Conservation (phyloP, 1,140 invertebrate genomes). For the Vanessa atalanta region DNA sequence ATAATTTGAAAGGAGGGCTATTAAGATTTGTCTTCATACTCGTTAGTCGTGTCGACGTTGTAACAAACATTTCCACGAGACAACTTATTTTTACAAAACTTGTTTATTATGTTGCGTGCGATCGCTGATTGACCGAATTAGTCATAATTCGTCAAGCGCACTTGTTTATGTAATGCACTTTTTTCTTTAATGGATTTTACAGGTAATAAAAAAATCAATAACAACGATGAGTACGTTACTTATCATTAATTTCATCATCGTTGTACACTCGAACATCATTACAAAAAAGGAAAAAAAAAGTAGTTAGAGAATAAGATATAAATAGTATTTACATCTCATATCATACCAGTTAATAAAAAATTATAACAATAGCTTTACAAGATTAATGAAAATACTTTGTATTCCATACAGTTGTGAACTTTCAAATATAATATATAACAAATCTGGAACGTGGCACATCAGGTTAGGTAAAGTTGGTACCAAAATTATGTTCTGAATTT, state of each 20-base stretch:
- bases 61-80: constrained; percentile 13
- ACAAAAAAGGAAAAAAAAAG: no score
- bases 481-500: constrained; percentile 18
- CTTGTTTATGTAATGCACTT: neutral
- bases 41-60: constrained; percentile 12
- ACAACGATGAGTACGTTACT: neutral
- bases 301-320: no score
- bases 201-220: neutral
- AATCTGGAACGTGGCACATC: neutral
- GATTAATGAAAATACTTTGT: neutral
- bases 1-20: constrained; percentile 18
- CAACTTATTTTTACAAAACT: constrained; percentile 17
- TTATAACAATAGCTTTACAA: neutral
- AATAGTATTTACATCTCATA: neutral
- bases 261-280: no score
- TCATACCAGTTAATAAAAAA: neutral
- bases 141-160: constrained; percentile 3
- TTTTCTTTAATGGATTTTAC: neutral
- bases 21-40: constrained; percentile 26
- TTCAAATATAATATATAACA: neutral
- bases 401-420: neutral
- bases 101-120: constrained; percentile 16
- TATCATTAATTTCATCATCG: neutral
- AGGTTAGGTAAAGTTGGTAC: constrained; percentile 1
- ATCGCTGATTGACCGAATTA: constrained; percentile 15